Base-by-base conservation (phyloP, 2,888 invertebrate genomes). In the Neoscelio sp. region DNA sequence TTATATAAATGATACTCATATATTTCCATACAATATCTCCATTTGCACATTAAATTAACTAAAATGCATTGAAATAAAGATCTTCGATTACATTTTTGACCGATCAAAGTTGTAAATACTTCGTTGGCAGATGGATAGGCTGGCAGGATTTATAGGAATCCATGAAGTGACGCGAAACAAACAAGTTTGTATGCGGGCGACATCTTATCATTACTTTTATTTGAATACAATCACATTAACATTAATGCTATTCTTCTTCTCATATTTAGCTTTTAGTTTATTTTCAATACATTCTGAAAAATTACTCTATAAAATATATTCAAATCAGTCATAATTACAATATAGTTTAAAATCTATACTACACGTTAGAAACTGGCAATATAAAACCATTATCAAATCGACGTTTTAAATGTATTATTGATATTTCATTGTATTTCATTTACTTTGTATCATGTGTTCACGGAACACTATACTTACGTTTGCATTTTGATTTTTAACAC, bases 261-360 rank as follows among this genome's bases (percentile, higher is more conserved):
- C n/a, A n/a, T n/a, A n/a, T n/a, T n/a, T n/a, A n/a, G n/a, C n/a
- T n/a, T n/a, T n/a, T n/a, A n/a, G n/a, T n/a, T n/a, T n/a, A n/a
- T n/a, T n/a, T n/a, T n/a, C n/a, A n/a, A n/a, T n/a, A n/a, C n/a
- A n/a, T n/a, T n/a, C n/a, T n/a, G n/a, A n/a, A n/a, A n/a, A n/a
- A n/a, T n/a, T n/a, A n/a, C n/a, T 30, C 65, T 67, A 67, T 67
- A 30, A 65, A 65, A 65, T 50, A 42, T 65, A 12, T 52, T 65
- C 35, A 50, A 62, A 64, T n/a, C n/a, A 64, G 28, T 28, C 50
- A 40, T 13, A 13, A 1, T 13, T 50, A 23, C 7, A 30, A 17
- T n/a, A n/a, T n/a, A n/a, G n/a, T n/a, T n/a, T n/a, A n/a, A n/a
- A n/a, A n/a, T n/a, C 8, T 38, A 50, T 26, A 38, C 28, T 48